A percentile compares a stretch with the other conserved stretches of the same genome.
phyloP scores from a whole-genome alignment of 2,888 invertebrate genomes.

The Pammene aurita region DNA sequence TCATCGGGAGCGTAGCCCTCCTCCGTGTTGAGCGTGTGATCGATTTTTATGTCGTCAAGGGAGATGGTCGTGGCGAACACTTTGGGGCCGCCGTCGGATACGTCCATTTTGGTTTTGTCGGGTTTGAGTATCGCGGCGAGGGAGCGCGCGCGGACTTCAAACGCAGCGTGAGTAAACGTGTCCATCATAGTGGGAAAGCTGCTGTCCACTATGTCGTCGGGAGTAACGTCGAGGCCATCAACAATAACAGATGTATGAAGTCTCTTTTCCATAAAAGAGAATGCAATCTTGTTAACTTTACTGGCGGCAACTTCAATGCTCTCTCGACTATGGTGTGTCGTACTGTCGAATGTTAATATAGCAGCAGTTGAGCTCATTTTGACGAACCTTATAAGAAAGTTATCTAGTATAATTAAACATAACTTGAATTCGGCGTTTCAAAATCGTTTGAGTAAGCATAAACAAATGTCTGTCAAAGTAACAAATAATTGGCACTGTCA shows the following conservation, averaged over 20 bases:
- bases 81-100: constrained; percentile 60
- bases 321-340: not conserved
- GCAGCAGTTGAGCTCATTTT: not conserved
- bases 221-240: constrained; percentile 63
- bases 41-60: constrained; percentile 81
- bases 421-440: not conserved
- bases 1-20: constrained; percentile 59
- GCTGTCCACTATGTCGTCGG: constrained; percentile 62
- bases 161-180: constrained; percentile 66
- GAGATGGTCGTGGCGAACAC: constrained; percentile 76
- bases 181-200: constrained; percentile 67
- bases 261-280: constrained; percentile 65
- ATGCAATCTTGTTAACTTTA: constrained; percentile 50
- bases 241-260: constrained; percentile 56
- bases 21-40: constrained; percentile 75
- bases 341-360: constrained; percentile 5
- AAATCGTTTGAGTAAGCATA: not conserved
- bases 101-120: constrained; percentile 52
- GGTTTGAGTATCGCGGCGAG: constrained; percentile 55
- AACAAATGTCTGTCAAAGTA: not conserved
- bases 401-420: not conserved
- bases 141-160: constrained; percentile 57
- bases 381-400: not conserved
- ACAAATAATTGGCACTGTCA: too few relatives aligned
- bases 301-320: constrained; percentile 47